These are phyloP conservation scores for Adelosebastes latens DNA, from an alignment of 2,797 vertebrate species.

Conservation along the genomic window DNA sequence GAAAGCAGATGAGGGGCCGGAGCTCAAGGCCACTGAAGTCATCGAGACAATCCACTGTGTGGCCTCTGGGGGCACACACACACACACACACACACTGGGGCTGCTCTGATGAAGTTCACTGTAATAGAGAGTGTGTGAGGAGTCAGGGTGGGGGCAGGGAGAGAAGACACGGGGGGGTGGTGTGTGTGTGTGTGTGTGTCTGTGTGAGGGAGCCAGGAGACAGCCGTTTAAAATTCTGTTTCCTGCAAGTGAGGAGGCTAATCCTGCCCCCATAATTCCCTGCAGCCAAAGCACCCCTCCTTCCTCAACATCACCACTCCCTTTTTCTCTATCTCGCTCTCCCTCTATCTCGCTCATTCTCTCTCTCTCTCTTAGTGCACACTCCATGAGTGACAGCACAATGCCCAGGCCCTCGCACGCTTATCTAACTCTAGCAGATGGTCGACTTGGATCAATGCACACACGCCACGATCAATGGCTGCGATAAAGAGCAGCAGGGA, in stretches of 20 bases:
- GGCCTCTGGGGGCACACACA: constrained; percentile 46
- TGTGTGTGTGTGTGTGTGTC: constrained; percentile 58
- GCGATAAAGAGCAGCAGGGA: constrained; percentile 99
- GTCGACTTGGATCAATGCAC: constrained; percentile 99
- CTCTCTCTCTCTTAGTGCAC: constrained; percentile 81
- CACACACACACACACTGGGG: constrained; percentile 29
- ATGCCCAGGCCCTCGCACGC: constrained; percentile 99
- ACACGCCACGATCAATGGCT: constrained; percentile 99
- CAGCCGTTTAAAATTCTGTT: constrained; percentile 99
- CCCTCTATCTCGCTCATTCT: constrained; percentile 77
- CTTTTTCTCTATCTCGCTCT: constrained; percentile 84
- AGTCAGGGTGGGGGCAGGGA: constrained; percentile 74
- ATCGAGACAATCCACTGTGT: constrained; percentile 43
- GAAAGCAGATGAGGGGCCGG: constrained; percentile 8
- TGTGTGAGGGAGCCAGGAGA: constrained; percentile 85
- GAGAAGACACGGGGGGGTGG: constrained; percentile 54
- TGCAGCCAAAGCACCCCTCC: constrained; percentile 99
- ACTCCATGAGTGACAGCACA: constrained; percentile 99
- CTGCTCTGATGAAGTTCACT: constrained; percentile 76
- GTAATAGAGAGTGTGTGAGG: constrained; percentile 66
- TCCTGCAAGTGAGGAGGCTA: constrained; percentile 99
- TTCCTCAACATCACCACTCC: constrained; percentile 88
- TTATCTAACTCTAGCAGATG: constrained; percentile 99
- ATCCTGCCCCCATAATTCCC: constrained; percentile 99
- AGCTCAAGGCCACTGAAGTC: constrained; percentile 49